Base-by-base conservation (phyloP, 2,797 vertebrate species). In the Spinus pinus region DNA sequence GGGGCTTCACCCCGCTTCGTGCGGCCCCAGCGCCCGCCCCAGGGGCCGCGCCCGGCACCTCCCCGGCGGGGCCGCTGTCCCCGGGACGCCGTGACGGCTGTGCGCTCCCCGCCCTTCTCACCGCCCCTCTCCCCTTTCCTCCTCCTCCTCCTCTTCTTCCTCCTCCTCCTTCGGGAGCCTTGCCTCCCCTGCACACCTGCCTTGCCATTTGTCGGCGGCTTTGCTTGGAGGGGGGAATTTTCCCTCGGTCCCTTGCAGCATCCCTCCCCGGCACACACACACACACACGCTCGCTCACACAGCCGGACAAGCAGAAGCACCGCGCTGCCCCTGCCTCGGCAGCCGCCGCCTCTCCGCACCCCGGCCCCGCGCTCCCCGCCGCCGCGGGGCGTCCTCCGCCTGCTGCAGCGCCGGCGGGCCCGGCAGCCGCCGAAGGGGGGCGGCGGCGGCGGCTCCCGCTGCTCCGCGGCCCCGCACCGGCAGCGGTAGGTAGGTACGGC, bases 381-480 rank as follows among this genome's bases (percentile, higher is more conserved):
- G 94, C 96, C 96, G 75, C 95, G 95, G 96, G 95, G 96, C 96
- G 97, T 98, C 96, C 97, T 97, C 94, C 47, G 94, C 96, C 95
- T n/a, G 80, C 94, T 78, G 93, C 93, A 87, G 87, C 60, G 35
- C 83, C 65, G 65, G 54, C 73, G 53, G 78, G 66, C 31, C 46
- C 61, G 71, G 77, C 57, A 79, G 75, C 69, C 65, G 54, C 74
- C 77, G 74, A 61, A 80, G 53, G 50, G 47, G 39, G 33, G 87
- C n/a, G 41, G 80, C 61, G 50, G 73, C 66, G 50, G 81, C 70
- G 61, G 83, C 80, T 65, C 64, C 39, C 50, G 77, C 85, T 75
- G 85, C 89, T 88, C 61, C 81, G 72, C 90, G 93, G 86, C 82
- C 58, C 64, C 80, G 86, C 90, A 75, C 86, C 64, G 83, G 73